These are phyloP conservation scores for Oncopodura yosiiana DNA, from an alignment of 1,140 invertebrate genomes.

Conservation along the genomic window DNA sequence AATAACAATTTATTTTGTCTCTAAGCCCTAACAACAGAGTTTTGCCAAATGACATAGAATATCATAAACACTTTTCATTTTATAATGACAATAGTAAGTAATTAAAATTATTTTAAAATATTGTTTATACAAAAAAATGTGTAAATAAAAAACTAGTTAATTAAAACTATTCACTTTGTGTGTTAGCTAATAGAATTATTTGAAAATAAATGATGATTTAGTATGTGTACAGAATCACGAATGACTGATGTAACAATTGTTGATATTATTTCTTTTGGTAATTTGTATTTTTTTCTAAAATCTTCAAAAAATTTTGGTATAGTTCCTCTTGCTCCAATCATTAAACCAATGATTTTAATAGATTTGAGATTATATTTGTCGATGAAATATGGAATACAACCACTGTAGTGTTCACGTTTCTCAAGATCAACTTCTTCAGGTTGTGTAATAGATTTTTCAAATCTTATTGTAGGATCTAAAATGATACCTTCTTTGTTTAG, in stretches of 20 bases:
- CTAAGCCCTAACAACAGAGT: not conserved
- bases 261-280: too few species aligned
- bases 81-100: not conserved
- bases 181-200: too few species aligned
- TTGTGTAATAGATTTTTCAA: constrained; percentile 1
- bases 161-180: too few species aligned
- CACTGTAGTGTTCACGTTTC: not conserved
- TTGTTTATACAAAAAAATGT: not conserved
- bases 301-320: not conserved
- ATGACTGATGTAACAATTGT: too few species aligned
- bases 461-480: constrained; percentile 6
- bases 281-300: not conserved
- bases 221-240: too few species aligned
- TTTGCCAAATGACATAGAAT: not conserved
- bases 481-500: not conserved
- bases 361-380: not conserved
- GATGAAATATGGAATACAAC: not conserved
- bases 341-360: not conserved
- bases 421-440: not conserved
- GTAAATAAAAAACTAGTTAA: not conserved
- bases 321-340: constrained; percentile 10
- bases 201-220: too few species aligned
- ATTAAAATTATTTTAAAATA: not conserved
- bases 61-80: not conserved
- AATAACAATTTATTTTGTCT: not conserved